phyloP scores from a whole-genome alignment of 2,113 vertebrate species.

The Cyprinodon tularosa region DNA sequence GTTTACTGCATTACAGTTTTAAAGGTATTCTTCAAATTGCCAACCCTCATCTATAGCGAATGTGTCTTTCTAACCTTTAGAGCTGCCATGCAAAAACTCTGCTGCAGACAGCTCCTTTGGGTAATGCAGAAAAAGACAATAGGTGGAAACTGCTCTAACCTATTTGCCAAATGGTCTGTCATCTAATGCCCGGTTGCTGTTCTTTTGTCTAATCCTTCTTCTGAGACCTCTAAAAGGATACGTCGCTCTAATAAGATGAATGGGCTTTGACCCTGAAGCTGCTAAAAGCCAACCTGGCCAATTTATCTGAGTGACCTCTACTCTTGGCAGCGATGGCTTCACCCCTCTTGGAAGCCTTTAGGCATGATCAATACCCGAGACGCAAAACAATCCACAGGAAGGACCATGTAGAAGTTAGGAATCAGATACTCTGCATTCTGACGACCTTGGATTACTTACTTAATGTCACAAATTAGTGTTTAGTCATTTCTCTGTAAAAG shows the following conservation, averaged over 20 bases:
- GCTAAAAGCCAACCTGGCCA: constrained; percentile 90
- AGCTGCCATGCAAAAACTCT: constrained; percentile 57
- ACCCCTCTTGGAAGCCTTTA: constrained; percentile 79
- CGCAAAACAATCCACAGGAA: constrained; percentile 77
- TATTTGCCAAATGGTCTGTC: constrained; percentile 77
- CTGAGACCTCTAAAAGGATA: constrained; percentile 91
- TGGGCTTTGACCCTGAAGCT: constrained; percentile 91
- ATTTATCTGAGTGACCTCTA: constrained; percentile 89
- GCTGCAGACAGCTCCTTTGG: constrained; percentile 50
- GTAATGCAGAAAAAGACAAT: constrained; percentile 68
- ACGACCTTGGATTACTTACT: constrained; percentile 28
- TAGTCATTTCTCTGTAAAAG: neutral
- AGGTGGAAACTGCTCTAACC: constrained; percentile 71
- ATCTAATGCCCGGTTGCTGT: constrained; percentile 72
- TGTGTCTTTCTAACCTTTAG: constrained; percentile 40
- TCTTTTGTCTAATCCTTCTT: constrained; percentile 86
- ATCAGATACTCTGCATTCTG: constrained; percentile 27
- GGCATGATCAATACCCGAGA: constrained; percentile 86
- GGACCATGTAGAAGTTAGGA: constrained; percentile 22
- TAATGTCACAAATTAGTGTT: neutral
- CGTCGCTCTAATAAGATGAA: constrained; percentile 89
- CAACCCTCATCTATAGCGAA: neutral
- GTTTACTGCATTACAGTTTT: constrained; percentile 11
- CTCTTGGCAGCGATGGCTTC: constrained; percentile 75
- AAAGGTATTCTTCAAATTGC: constrained; percentile 23